phyloP scores from a whole-genome alignment of 2,797 vertebrate species.

The Pseudopleuronectes americanus region DNA sequence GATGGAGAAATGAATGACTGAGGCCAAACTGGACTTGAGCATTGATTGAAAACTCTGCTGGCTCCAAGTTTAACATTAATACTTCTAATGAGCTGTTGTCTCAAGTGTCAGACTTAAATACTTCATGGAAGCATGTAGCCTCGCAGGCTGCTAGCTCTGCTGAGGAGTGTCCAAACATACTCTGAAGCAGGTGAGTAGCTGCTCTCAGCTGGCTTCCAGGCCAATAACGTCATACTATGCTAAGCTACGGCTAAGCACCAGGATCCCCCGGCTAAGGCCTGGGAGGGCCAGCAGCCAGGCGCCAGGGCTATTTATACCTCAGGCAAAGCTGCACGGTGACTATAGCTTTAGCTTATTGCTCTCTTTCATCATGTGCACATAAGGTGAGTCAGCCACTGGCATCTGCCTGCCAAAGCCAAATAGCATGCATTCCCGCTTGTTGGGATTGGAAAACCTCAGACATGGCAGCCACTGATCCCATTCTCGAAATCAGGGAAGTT shows the following conservation, averaged over 20 bases:
- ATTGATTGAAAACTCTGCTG: slow-evolving; percentile 24
- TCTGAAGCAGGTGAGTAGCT: slow-evolving; percentile 59
- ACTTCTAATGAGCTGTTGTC: slow-evolving; percentile 30
- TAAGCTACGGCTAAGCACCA: slow-evolving; percentile 73
- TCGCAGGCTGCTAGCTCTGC: slow-evolving; percentile 21
- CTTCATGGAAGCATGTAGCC: not conserved
- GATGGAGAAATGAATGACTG: slow-evolving; percentile 5
- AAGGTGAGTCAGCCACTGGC: slow-evolving; percentile 67
- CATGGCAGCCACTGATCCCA: slow-evolving; percentile 46
- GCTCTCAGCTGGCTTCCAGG: slow-evolving; percentile 64
- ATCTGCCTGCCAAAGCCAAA: slow-evolving; percentile 48
- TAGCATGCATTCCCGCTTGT: slow-evolving; percentile 37
- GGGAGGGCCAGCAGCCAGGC: slow-evolving; percentile 67
- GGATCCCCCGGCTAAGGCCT: slow-evolving; percentile 70
- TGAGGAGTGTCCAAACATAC: slow-evolving; percentile 17
- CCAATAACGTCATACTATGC: slow-evolving; percentile 68
- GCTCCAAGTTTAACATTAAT: slow-evolving; percentile 34
- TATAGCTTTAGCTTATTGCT: slow-evolving; percentile 55
- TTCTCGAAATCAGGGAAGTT: slow-evolving; percentile 36
- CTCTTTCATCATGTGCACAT: slow-evolving; percentile 62
- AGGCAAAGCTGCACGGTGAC: slow-evolving; percentile 55
- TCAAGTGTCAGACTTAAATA: slow-evolving; percentile 40
- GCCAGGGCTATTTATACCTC: slow-evolving; percentile 75
- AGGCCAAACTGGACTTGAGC: slow-evolving; percentile 18
- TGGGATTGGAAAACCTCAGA: slow-evolving; percentile 57